Conservation (phyloP, 1,140 invertebrate species). For the Drosophila pectinifera region DNA sequence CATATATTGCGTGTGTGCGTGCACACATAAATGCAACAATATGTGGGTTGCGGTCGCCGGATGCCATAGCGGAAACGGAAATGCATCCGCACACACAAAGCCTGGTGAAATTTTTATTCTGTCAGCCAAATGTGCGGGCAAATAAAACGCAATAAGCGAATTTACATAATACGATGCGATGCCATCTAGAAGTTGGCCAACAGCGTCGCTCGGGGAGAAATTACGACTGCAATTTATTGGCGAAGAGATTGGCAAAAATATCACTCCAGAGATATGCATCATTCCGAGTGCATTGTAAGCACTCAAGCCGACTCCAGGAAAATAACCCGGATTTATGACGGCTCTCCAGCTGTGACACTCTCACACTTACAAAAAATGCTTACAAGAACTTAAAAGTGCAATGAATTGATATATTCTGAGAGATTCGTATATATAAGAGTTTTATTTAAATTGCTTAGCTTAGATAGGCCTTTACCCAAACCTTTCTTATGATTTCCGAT, state of each 20-base stretch:
- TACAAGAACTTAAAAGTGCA: not conserved
- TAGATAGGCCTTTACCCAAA: too few relatives aligned
- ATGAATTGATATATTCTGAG: not conserved
- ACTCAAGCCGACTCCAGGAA: not conserved
- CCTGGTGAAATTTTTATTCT: slow-evolving; percentile 53
- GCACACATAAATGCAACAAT: slow-evolving; percentile 47
- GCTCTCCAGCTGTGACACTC: slow-evolving; percentile 16
- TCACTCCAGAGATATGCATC: slow-evolving; percentile 23
- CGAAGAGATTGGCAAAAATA: slow-evolving; percentile 19
- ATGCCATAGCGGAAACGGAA: slow-evolving; percentile 64
- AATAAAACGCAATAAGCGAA: slow-evolving; percentile 39
- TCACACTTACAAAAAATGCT: not conserved
- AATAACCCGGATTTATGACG: slow-evolving; percentile 31
- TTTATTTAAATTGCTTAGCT: not conserved
- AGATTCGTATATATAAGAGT: too few relatives aligned
- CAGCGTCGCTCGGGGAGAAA: slow-evolving; percentile 6
- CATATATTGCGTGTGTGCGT: slow-evolving; percentile 16
- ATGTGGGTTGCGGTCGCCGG: slow-evolving; percentile 29
- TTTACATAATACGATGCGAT: slow-evolving; percentile 47
- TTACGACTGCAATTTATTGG: slow-evolving; percentile 35
- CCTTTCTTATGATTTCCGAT: not conserved
- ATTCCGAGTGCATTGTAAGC: slow-evolving; percentile 26
- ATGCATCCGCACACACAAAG: slow-evolving; percentile 47
- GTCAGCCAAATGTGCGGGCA: slow-evolving; percentile 29
- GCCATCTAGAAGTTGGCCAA: slow-evolving; percentile 32